These are phyloP conservation scores for Cinclus cinclus DNA, from an alignment of 2,113 vertebrate species.

Conservation along the genomic window DNA sequence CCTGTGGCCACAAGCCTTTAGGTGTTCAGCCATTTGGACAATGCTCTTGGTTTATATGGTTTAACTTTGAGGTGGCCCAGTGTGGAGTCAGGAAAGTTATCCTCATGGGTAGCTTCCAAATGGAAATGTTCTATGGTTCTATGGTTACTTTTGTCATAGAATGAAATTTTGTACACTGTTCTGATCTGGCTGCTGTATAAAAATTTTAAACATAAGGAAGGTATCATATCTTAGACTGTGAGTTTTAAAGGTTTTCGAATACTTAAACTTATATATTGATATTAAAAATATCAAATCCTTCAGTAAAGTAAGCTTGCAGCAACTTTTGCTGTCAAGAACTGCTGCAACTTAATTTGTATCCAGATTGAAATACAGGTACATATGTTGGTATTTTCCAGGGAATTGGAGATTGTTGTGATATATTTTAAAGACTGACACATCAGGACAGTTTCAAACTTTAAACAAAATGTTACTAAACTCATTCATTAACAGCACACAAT, in stretches of 20 bases:
- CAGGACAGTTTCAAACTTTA: neutral
- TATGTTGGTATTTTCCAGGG: neutral
- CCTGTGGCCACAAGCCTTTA: neutral
- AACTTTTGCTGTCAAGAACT: neutral
- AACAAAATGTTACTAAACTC: neutral
- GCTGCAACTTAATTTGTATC: neutral
- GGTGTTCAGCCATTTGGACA: neutral
- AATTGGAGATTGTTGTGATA: neutral
- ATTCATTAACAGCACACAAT: neutral
- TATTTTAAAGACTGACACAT: neutral
- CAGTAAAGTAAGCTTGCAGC: neutral
- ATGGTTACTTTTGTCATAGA: neutral
- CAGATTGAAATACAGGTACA: neutral
- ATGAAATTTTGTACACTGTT: neutral
- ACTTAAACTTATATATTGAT: neutral
- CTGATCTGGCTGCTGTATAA: neutral
- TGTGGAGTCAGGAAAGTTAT: neutral
- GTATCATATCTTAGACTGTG: neutral
- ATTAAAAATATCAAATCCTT: neutral
- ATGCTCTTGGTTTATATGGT: neutral
- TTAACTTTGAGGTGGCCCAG: neutral
- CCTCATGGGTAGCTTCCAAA: neutral
- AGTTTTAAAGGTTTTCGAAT: neutral
- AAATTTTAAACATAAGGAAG: neutral
- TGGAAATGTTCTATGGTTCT: neutral